Percentiles rank a stretch among this genome's conserved stretches.
These are phyloP conservation scores for Muscidifurax raptorellus DNA, from an alignment of 1,140 invertebrate species.

Conservation along the genomic window DNA sequence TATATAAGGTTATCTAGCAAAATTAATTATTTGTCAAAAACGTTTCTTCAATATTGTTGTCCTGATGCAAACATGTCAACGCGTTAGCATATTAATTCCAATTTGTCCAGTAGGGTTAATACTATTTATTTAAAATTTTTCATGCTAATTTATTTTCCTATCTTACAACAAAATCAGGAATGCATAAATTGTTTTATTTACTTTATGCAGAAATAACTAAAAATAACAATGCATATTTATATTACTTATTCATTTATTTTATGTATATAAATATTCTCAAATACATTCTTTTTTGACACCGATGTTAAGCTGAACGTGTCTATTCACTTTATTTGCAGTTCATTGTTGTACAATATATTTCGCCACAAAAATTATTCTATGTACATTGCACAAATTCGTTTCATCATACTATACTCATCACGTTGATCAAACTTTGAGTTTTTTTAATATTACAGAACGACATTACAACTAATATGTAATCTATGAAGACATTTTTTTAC, in stretches of 20 bases:
- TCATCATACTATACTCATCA: background rate
- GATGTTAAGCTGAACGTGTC: background rate
- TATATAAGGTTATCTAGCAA: too few relatives aligned
- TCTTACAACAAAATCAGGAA: too few relatives aligned
- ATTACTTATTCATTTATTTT: constrained; percentile 8
- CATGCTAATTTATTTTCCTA: too few relatives aligned
- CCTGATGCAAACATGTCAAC: too few relatives aligned
- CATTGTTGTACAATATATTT: background rate
- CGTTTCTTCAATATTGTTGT: too few relatives aligned
- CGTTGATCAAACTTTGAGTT: background rate
- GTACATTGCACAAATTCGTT: background rate
- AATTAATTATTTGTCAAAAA: too few relatives aligned
- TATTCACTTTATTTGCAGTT: background rate
- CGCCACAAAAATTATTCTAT: constrained; percentile 2
- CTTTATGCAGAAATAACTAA: background rate
- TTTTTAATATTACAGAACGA: constrained; percentile 11
- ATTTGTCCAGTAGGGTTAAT: background rate
- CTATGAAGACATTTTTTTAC: background rate
- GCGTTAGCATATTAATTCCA: background rate
- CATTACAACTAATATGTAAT: background rate
- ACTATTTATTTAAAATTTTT: background rate
- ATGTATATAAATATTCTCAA: background rate
- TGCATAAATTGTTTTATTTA: too few relatives aligned
- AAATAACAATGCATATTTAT: background rate
- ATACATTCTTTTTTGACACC: constrained; percentile 11